Conservation (phyloP, 2,888 invertebrate species). For the Euplexia lucipara region DNA sequence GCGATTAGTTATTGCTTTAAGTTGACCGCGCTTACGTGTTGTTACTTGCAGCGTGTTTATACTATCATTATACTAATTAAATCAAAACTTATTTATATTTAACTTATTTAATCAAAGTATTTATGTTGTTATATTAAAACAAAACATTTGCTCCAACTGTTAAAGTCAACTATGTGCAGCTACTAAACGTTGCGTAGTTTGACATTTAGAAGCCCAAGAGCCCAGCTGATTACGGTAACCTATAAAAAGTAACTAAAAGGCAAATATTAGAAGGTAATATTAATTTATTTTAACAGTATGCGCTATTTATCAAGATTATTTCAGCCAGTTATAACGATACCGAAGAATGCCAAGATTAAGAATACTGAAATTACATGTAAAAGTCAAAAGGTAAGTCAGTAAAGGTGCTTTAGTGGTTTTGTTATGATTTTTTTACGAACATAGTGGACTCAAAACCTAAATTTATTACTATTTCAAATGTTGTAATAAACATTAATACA, state of each 20-base stretch:
- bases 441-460: not conserved
- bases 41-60: too few relatives aligned
- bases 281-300: constrained; percentile 74
- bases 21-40: too few relatives aligned
- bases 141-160: too few relatives aligned
- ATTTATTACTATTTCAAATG: not conserved
- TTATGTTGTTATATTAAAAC: too few relatives aligned
- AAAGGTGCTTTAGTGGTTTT: not conserved
- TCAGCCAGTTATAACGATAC: constrained; percentile 92
- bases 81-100: not conserved
- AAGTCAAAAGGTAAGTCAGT: constrained; percentile 93
- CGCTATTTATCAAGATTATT: constrained; percentile 92
- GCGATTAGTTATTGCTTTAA: too few relatives aligned
- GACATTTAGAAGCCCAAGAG: constrained; percentile 25
- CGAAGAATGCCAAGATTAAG: constrained; percentile 92
- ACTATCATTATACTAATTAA: too few relatives aligned
- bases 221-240: constrained; percentile 59
- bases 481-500: too few relatives aligned
- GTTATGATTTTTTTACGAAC: not conserved
- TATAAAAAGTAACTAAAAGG: constrained; percentile 27
- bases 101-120: too few relatives aligned
- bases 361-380: constrained; percentile 92
- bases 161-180: not conserved
- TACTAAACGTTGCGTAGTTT: constrained; percentile 40
- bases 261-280: constrained; percentile 25